Conservation (phyloP, 2,113 vertebrate genomes). For the Python bivittatus region DNA sequence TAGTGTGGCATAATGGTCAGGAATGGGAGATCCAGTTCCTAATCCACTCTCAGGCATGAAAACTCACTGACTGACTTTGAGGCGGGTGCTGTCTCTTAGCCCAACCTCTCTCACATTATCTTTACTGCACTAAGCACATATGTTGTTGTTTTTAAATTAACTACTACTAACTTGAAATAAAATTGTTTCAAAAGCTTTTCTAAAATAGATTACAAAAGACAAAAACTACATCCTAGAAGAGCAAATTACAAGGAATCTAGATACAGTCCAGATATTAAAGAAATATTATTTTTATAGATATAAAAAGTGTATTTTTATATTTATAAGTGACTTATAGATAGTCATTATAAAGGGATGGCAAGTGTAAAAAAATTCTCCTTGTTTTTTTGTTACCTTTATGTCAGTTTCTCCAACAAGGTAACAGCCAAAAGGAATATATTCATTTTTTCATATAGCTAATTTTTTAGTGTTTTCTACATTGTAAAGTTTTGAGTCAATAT, state of each 20-base stretch:
- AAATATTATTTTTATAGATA: neutral
- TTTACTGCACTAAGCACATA: neutral
- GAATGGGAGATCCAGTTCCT: neutral
- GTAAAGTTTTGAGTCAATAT: neutral
- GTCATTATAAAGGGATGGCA: neutral
- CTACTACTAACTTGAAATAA: neutral
- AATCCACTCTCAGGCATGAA: neutral
- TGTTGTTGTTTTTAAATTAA: no score
- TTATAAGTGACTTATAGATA: neutral
- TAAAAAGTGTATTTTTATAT: neutral
- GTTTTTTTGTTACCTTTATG: neutral
- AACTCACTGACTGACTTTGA: neutral
- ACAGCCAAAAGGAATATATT: no score
- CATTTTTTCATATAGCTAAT: neutral
- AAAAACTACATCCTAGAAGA: neutral
- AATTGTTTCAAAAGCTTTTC: neutral
- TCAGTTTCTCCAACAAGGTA: neutral
- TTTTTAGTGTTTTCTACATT: neutral
- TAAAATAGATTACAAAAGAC: neutral
- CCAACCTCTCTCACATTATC: neutral
- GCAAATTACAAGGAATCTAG: neutral
- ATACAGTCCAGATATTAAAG: neutral
- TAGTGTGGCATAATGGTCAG: neutral
- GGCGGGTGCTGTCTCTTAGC: neutral
- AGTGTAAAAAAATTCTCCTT: neutral